Evolutionary conservation across 2,888 invertebrate genomes (phyloP), one percentile per base, ranked within the genome.

Genomic region (Drosophila nr. perissopoda): DNA sequence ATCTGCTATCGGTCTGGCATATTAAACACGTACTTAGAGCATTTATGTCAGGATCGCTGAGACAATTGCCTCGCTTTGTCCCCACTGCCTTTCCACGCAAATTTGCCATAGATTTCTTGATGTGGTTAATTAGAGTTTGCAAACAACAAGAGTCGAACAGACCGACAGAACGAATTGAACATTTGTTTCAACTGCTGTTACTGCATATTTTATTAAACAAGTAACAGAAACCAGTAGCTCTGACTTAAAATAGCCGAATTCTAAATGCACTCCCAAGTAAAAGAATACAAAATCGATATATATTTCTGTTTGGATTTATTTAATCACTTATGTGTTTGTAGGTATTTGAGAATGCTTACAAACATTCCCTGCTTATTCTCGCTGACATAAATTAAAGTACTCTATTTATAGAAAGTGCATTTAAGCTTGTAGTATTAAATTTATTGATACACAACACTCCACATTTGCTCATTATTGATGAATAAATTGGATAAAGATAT

Each of bases 101-200:
- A 79, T 76, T 83, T 81, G 33, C 59, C 83, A 83, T 88, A 86
- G 87, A 88, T 84, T 86, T 64, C 67, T 85, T 79, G 87, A 88
- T 84, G 84, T 87, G 89, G 84, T 84, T 84, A 84, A 84, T 84
- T 84, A 86, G 84, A 84, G 87, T 84, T 84, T 83, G 74, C 70
- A 83, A 81, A 83, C 87, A 87, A 81, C 83, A 86, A 81, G 57
- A 48, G 64, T 58, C 42, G 60, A 67, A 33, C 67, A 77, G 52
- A 72, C 57, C 64, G 54, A 68, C 64, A 53, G 49, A 57, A 83
- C 87, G 79, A 89, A 81, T 87, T 84, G 76, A 72, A 81, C 77
- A 83, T 74, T 83, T 80, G 83, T 81, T 81, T 77, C 77, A 72
- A 76, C 66, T 81, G 78, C 78, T 83, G 81, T 83, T 86, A 81